Conservation (phyloP, 2,797 vertebrate genomes). For the Calcarius lapponicus region DNA sequence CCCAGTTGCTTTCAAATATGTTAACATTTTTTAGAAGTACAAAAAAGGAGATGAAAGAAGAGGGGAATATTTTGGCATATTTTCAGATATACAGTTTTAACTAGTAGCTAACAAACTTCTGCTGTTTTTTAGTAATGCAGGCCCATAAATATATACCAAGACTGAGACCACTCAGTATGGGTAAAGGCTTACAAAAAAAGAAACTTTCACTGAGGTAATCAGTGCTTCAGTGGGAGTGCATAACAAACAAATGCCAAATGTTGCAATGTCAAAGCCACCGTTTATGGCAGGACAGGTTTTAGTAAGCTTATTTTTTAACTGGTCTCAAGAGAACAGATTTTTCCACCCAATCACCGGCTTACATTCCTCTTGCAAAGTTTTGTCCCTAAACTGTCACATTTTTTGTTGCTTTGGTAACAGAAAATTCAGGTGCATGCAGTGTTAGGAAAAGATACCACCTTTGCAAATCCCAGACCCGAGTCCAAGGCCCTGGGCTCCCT, state of each 20-base stretch:
- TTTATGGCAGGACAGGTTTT: background rate
- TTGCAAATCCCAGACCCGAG: background rate
- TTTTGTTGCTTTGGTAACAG: background rate
- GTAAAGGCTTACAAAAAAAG: background rate
- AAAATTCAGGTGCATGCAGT: background rate
- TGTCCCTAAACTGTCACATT: background rate
- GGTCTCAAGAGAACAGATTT: background rate
- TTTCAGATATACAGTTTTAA: background rate
- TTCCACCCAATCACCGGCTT: background rate
- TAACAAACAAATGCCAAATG: background rate
- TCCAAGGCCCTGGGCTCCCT: background rate
- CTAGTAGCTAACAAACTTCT: background rate
- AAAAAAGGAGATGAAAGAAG: background rate
- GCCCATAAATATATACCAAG: background rate
- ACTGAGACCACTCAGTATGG: fast-evolving
- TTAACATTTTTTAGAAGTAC: background rate
- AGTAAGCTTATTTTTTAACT: background rate
- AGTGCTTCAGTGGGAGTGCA: background rate
- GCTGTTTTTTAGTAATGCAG: background rate
- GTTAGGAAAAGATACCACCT: background rate
- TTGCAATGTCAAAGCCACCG: background rate
- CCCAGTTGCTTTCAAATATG: background rate
- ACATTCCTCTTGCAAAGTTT: background rate
- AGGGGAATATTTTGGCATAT: background rate
- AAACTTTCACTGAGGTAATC: background rate